Evolutionary conservation across 2,888 invertebrate species (phyloP), one percentile per base, ranked within the genome.

Genomic region (Lithophane ornitopus): DNA sequence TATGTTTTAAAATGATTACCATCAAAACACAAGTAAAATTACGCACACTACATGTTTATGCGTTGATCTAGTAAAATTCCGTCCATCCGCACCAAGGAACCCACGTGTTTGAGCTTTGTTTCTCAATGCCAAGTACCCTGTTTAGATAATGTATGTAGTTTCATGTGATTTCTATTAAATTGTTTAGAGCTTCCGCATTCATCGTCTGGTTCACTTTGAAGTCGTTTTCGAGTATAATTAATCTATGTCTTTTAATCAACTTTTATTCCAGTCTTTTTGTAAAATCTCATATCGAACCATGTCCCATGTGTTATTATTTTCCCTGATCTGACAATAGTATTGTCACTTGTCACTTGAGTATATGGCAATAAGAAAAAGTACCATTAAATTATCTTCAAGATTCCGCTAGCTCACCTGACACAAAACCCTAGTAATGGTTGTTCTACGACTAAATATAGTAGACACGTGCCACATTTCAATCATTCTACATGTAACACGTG

Each of bases 41-140:
- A 62, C 66, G 63, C 44, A 76, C 58, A 12, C 1, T 39, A 2
- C 58, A 19, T 85, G 74, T 81, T 87, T 74, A 85, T 67, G 59
- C 69, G 49, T 46, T 9, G 54, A 14, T 74, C 62, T 85, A 74
- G 76, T 87, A 78, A 76, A 70, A 87, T 85, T 81, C 85, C 82
- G 41, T 59, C 65, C 19, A n/a, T 85, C 6, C 67, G 39, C 81
- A 67, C 54, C 49, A 14, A 16, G 28, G 28, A 6, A 14, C 39
- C 28, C 58, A 84, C 61, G 70, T 84, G 84, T 34, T 70, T 34
- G 14, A 22, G 69, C 26, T 80, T 73, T 65, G 54, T 52, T 69
- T 22, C 39, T 39, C 59, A 85, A 70, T 85, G 76, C 81, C 81
- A 85, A 84, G 62, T 68, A 59, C 19, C n/a, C 41, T 14, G 80